Conservation (phyloP, 2,888 invertebrate species). For the Ophion ventricosus region DNA sequence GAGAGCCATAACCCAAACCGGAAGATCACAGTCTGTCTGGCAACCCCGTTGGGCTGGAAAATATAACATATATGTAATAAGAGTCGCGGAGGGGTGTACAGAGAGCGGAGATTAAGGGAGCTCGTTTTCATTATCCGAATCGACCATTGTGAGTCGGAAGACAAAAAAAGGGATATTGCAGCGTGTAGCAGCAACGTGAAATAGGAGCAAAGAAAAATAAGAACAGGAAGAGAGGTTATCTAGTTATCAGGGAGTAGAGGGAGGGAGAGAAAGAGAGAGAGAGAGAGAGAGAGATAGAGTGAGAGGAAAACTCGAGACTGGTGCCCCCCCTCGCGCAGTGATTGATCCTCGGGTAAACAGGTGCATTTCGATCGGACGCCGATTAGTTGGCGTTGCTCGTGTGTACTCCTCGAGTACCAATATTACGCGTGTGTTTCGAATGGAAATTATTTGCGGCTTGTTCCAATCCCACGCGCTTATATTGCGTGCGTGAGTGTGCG, state of each 20-base stretch:
- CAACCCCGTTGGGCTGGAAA: slow-evolving; percentile 24
- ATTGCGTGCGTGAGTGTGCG: slow-evolving; percentile 39
- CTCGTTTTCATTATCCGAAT: slow-evolving; percentile 10
- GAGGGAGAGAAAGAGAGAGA: slow-evolving; percentile 20
- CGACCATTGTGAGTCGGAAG: background rate
- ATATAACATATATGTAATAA: slow-evolving; percentile 23
- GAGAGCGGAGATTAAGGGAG: background rate
- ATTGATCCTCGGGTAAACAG: slow-evolving; percentile 72
- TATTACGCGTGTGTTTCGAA: slow-evolving; percentile 46
- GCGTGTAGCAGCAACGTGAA: background rate
- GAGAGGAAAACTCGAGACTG: slow-evolving; percentile 32
- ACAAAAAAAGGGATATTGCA: background rate
- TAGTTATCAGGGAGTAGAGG: slow-evolving; percentile 42
- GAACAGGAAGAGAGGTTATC: slow-evolving; percentile 46
- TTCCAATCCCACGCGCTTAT: slow-evolving; percentile 1
- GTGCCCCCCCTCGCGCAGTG: slow-evolving; percentile 64
- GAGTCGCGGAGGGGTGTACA: background rate
- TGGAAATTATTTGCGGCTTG: slow-evolving; percentile 34
- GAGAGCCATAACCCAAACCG: slow-evolving; percentile 43
- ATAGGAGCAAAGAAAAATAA: slow-evolving; percentile 7
- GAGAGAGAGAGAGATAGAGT: slow-evolving; percentile 17
- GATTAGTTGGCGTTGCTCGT: slow-evolving; percentile 69
- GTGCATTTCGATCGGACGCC: slow-evolving; percentile 72
- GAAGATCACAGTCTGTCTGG: slow-evolving; percentile 59
- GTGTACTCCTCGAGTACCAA: slow-evolving; percentile 33